Percentiles rank a stretch among this genome's conserved stretches.
Evolutionary conservation across 2,888 invertebrate species (phyloP).

Genomic region (Archips xylosteana): DNA sequence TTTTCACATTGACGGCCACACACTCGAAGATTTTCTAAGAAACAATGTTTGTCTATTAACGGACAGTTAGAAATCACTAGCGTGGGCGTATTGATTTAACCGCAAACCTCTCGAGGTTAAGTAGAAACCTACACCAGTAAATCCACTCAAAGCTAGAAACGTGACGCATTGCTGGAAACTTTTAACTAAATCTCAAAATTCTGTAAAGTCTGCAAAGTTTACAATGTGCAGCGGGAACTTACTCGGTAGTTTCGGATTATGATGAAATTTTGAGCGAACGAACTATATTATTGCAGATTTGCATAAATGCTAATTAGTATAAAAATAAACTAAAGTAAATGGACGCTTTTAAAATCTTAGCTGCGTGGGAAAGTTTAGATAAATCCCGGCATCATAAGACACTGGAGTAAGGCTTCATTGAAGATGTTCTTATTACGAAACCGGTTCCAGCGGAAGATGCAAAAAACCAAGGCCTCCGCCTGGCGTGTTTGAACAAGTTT

Average conservation of each 20-base stretch:
- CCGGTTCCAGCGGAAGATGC: conserved; percentile 68
- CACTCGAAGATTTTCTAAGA: conserved; percentile 10
- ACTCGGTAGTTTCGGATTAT: conserved; percentile 32
- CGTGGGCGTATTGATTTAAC: conserved; percentile 41
- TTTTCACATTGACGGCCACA: background rate
- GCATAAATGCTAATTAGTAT: conserved; percentile 29
- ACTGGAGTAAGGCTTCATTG: conserved; percentile 49
- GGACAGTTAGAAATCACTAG: conserved; percentile 12
- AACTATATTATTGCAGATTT: conserved; percentile 10
- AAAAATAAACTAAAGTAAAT: conserved; percentile 1
- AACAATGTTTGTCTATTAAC: conserved; percentile 16
- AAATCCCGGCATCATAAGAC: conserved; percentile 40
- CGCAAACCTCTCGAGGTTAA: conserved; percentile 42
- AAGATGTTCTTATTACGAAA: conserved; percentile 50
- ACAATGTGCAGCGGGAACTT: conserved; percentile 13
- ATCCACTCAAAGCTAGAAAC: conserved; percentile 22
- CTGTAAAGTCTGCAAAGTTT: conserved; percentile 40
- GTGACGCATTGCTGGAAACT: conserved; percentile 38
- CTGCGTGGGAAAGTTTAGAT: conserved; percentile 44
- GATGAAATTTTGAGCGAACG: conserved; percentile 32
- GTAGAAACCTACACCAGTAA: conserved; percentile 28
- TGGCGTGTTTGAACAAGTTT: conserved; percentile 48
- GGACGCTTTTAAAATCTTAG: conserved; percentile 23
- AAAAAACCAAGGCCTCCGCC: conserved; percentile 54
- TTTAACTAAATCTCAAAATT: conserved; percentile 41